Conservation (phyloP, 2,888 invertebrate species). For the Epirrhoe tristata region DNA sequence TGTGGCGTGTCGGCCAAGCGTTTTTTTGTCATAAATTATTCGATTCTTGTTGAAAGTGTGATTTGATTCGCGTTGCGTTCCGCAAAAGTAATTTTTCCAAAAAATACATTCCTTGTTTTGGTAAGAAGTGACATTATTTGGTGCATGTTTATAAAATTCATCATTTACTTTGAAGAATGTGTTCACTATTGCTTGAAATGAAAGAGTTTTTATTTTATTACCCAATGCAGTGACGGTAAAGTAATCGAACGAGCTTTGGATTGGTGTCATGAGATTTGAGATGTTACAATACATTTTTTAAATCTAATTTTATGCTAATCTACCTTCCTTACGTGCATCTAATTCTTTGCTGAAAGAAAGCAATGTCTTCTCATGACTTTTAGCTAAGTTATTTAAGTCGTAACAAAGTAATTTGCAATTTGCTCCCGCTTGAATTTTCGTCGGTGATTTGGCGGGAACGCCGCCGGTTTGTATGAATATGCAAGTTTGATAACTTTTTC, state of each 20-base stretch:
- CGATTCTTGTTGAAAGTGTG: constrained; percentile 66
- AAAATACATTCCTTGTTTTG: constrained; percentile 73
- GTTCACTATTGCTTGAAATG: constrained; percentile 14
- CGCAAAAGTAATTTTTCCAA: constrained; percentile 61
- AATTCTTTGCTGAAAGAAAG: not conserved
- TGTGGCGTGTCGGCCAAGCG: constrained; percentile 68
- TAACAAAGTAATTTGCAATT: not conserved
- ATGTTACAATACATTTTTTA: constrained; percentile 3
- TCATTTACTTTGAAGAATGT: constrained; percentile 6
- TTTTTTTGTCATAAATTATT: constrained; percentile 75
- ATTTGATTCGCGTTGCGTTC: constrained; percentile 74
- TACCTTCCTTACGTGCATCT: not conserved
- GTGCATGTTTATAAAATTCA: constrained; percentile 4
- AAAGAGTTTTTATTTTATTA: constrained; percentile 40
- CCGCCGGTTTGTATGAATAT: constrained; percentile 38
- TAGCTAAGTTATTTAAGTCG: not conserved
- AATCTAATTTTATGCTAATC: too few relatives aligned
- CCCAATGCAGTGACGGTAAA: constrained; percentile 32
- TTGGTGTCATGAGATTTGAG: constrained; percentile 26
- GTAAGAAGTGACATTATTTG: constrained; percentile 66
- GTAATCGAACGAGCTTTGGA: constrained; percentile 25
- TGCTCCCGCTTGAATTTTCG: not conserved
- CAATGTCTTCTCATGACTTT: not conserved
- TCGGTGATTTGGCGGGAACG: constrained; percentile 64
- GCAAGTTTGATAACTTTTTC: not conserved